These are phyloP conservation scores for Lithobates sylvaticus DNA, from an alignment of 2,797 vertebrate species.

Conservation along the genomic window DNA sequence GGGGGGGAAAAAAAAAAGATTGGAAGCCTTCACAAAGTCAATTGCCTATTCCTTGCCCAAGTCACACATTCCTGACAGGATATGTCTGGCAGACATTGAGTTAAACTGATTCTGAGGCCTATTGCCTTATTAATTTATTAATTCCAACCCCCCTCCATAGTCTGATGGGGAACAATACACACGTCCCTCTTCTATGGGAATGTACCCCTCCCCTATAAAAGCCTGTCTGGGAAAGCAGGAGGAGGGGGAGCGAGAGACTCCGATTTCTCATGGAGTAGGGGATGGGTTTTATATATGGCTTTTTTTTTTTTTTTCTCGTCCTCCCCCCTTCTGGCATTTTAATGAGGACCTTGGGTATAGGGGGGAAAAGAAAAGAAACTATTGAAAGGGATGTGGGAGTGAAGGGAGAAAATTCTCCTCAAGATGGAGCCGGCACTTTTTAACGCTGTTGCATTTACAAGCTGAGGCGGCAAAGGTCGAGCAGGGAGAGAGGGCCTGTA, in stretches of 20 bases:
- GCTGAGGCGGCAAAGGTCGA: constrained; percentile 28
- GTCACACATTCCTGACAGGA: constrained; percentile 14
- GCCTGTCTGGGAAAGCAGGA: constrained; percentile 59
- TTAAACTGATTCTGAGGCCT: constrained; percentile 42
- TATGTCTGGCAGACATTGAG: constrained; percentile 47
- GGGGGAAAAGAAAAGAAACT: constrained; percentile 53
- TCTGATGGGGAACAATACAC: constrained; percentile 62
- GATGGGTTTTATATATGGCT: constrained; percentile 56
- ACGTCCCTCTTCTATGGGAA: constrained; percentile 60
- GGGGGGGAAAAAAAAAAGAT: too few species aligned
- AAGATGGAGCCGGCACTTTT: constrained; percentile 44
- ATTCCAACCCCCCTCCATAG: constrained; percentile 50
- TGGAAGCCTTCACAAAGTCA: not conserved
- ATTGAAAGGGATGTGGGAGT: constrained; percentile 57
- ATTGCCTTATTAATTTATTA: constrained; percentile 58
- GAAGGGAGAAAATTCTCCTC: constrained; percentile 23
- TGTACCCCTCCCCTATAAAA: constrained; percentile 57
- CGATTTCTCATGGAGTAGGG: constrained; percentile 57
- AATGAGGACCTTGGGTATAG: constrained; percentile 60
- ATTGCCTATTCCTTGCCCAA: not conserved
- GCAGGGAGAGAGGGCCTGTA: not conserved
- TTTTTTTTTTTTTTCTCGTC: constrained; percentile 38
- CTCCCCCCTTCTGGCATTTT: constrained; percentile 59
- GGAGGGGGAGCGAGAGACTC: constrained; percentile 48
- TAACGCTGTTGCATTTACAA: constrained; percentile 25